Conservation (phyloP, 2,888 invertebrate genomes). For the Abrostola triplasia region DNA sequence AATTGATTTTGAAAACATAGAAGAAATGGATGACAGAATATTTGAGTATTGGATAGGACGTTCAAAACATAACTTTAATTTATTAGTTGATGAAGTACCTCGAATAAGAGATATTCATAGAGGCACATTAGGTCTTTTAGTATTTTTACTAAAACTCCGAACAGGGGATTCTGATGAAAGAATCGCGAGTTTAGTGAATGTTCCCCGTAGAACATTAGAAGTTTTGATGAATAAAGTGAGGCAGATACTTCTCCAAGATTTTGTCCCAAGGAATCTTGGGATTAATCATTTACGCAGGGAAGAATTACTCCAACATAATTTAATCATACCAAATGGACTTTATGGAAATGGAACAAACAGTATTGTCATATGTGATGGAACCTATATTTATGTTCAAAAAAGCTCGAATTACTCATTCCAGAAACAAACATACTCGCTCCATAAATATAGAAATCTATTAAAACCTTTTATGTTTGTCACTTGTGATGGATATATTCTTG, state of each 20-base stretch:
- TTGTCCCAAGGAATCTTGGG: not conserved
- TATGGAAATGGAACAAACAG: slow-evolving; percentile 8
- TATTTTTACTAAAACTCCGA: slow-evolving; percentile 21
- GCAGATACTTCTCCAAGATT: slow-evolving; percentile 3
- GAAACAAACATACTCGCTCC: slow-evolving; percentile 9
- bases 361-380: slow-evolving; percentile 23
- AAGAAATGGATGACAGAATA: slow-evolving; percentile 15
- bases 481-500: slow-evolving; percentile 11
- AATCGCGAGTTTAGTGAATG: slow-evolving; percentile 12
- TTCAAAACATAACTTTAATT: slow-evolving; percentile 19
- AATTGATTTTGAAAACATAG: slow-evolving; percentile 29
- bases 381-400: slow-evolving; percentile 6
- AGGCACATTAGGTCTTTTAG: slow-evolving; percentile 7
- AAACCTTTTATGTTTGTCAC: slow-evolving; percentile 3
- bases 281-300: slow-evolving; percentile 2
- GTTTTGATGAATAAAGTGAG: slow-evolving; percentile 1
- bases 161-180: slow-evolving; percentile 27
- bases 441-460: slow-evolving; percentile 8
- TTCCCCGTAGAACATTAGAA: slow-evolving; percentile 6
- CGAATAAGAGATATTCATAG: slow-evolving; percentile 6
- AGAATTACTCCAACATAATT: slow-evolving; percentile 6
- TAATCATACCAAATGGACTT: slow-evolving; percentile 2
- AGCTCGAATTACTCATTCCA: slow-evolving; percentile 5
- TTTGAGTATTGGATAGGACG: slow-evolving; percentile 34
- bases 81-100: slow-evolving; percentile 8